These are phyloP conservation scores for Caenorhabditis latens DNA, from an alignment of 1,140 invertebrate species.

Conservation along the genomic window DNA sequence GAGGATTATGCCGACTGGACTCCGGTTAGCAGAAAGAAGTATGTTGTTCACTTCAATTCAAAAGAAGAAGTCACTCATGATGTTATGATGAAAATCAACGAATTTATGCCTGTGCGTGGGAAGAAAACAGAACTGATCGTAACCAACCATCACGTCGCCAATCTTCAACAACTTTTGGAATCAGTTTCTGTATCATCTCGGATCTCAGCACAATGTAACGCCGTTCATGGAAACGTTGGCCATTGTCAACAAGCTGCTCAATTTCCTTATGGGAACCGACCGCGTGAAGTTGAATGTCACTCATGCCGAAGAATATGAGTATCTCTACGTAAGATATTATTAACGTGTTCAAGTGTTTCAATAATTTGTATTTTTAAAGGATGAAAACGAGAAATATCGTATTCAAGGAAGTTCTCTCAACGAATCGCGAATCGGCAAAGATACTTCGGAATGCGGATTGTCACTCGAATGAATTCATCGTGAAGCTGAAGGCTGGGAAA, in stretches of 20 bases:
- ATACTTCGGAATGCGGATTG: slow-evolving; percentile 94
- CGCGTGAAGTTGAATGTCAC: slow-evolving; percentile 85
- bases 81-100: slow-evolving; percentile 90
- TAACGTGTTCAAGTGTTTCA: too few species aligned
- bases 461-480: slow-evolving; percentile 98
- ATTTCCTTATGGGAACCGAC: slow-evolving; percentile 79
- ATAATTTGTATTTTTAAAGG: slow-evolving; percentile 60
- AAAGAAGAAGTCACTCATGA: slow-evolving; percentile 94
- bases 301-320: slow-evolving; percentile 90
- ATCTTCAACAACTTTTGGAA: slow-evolving; percentile 90
- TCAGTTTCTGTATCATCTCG: slow-evolving; percentile 92
- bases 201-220: slow-evolving; percentile 94
- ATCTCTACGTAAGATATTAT: slow-evolving; percentile 82
- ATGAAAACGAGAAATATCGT: slow-evolving; percentile 77
- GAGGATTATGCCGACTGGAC: slow-evolving; percentile 79
- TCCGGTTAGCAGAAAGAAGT: slow-evolving; percentile 80
- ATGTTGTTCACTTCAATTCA: slow-evolving; percentile 88
- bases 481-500: slow-evolving; percentile 93
- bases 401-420: slow-evolving; percentile 83
- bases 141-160: slow-evolving; percentile 83
- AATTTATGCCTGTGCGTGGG: slow-evolving; percentile 96
- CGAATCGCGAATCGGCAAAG: slow-evolving; percentile 96
- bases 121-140: slow-evolving; percentile 84
- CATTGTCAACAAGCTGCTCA: slow-evolving; percentile 79
- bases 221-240: slow-evolving; percentile 87